Percentiles rank a stretch among this genome's conserved stretches.
Conservation (phyloP, 2,797 vertebrate species). For the Australoheros facetus region DNA sequence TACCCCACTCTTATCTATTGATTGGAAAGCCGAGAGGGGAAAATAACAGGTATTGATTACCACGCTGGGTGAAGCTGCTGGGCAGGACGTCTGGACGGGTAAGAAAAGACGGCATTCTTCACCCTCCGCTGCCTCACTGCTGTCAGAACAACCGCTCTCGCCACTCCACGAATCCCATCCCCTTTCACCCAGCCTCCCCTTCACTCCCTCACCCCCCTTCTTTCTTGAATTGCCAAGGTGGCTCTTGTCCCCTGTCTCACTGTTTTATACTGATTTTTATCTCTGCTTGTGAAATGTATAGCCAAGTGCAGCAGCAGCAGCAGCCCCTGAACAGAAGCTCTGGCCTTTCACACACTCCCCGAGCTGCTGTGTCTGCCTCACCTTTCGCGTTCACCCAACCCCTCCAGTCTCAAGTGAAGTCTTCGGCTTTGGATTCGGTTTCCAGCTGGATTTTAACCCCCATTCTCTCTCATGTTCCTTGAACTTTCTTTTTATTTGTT, state of each 20-base stretch:
- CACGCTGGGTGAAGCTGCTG: conserved; percentile 61
- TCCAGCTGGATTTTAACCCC: conserved; percentile 38
- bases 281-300: conserved; percentile 80
- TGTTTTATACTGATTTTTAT: conserved; percentile 76
- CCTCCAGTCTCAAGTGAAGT: conserved; percentile 48
- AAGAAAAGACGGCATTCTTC: conserved; percentile 75
- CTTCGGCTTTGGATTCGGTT: conserved; percentile 52
- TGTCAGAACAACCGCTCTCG: conserved; percentile 68
- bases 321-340: conserved; percentile 62
- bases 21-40: conserved; percentile 77
- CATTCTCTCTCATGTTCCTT: conserved; percentile 20
- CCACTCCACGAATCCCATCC: conserved; percentile 50
- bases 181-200: conserved; percentile 40
- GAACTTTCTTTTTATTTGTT: conserved; percentile 13
- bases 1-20: conserved; percentile 78
- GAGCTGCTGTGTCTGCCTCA: conserved; percentile 53
- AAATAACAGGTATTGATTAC: conserved; percentile 81
- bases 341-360: conserved; percentile 75
- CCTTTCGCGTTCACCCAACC: conserved; percentile 50
- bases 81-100: conserved; percentile 71
- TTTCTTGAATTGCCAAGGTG: conserved; percentile 64
- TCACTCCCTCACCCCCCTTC: conserved; percentile 40
- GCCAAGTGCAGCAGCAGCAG: conserved; percentile 45
- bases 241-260: conserved; percentile 28
- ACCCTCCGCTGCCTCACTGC: conserved; percentile 64